phyloP scores from a whole-genome alignment of 2,113 vertebrate species.

The Sinosuthora webbiana region DNA sequence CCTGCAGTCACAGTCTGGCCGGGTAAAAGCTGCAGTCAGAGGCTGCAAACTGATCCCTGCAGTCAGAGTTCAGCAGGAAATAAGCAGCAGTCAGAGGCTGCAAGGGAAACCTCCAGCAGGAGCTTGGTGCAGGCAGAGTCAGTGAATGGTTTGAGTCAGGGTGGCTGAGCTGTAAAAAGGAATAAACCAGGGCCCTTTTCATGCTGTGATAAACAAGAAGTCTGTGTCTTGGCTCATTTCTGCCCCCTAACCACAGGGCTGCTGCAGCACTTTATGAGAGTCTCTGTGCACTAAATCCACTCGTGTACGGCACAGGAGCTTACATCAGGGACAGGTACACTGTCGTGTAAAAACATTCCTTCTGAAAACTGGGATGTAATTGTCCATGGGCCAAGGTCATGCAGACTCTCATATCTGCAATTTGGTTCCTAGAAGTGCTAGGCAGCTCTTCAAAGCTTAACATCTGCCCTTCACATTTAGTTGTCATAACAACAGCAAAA shows the following conservation, averaged over 20 bases:
- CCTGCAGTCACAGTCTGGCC: not conserved
- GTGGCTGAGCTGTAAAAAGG: not conserved
- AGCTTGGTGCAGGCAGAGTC: not conserved
- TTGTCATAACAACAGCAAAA: conserved; percentile 31
- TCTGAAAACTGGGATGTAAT: not conserved
- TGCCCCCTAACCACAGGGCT: not conserved
- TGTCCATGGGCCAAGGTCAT: not conserved
- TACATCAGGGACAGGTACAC: not conserved
- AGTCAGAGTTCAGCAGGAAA: not conserved
- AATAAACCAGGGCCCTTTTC: not conserved
- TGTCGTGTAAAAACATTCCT: not conserved
- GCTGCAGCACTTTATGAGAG: not conserved
- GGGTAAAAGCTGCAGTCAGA: not conserved
- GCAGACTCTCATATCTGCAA: not conserved
- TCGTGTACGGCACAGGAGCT: not conserved
- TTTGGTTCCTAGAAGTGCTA: not conserved
- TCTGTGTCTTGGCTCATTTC: not conserved
- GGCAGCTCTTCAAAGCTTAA: conserved; percentile 2
- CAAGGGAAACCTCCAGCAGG: not conserved
- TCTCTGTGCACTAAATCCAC: not conserved
- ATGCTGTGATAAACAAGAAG: not conserved
- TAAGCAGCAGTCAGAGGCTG: not conserved
- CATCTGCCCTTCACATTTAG: not conserved
- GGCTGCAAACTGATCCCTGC: not conserved
- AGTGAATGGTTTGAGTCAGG: not conserved